These are phyloP conservation scores for Pilophorus perplexus DNA, from an alignment of 2,888 invertebrate species.

Conservation along the genomic window DNA sequence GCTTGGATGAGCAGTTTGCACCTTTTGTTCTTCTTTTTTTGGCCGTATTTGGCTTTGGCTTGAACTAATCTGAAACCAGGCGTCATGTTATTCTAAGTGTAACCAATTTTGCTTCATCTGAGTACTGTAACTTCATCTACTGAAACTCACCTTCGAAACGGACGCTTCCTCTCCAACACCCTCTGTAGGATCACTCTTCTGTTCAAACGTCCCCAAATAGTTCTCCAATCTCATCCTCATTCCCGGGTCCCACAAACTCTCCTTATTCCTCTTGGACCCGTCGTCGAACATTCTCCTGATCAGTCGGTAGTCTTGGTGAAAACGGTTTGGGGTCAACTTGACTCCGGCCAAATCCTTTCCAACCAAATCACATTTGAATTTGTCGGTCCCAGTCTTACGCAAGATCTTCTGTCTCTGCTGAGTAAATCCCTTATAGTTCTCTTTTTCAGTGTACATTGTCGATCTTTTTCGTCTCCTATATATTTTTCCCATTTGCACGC, in stretches of 20 bases:
- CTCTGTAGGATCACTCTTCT: too few species aligned
- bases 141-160: too few species aligned
- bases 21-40: too few species aligned
- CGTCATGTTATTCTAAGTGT: too few species aligned
- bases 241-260: not conserved
- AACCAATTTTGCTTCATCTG: too few species aligned
- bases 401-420: not conserved
- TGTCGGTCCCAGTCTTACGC: not conserved
- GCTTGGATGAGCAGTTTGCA: too few species aligned
- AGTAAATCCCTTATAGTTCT: not conserved
- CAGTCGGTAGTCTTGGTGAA: conserved; percentile 1
- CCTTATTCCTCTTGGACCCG: not conserved
- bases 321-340: not conserved
- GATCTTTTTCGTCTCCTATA: not conserved
- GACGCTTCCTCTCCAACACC: too few species aligned
- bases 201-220: too few species aligned
- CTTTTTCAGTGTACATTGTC: not conserved
- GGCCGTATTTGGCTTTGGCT: too few species aligned
- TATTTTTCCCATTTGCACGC: not conserved
- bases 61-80: too few species aligned
- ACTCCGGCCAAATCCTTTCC: not conserved
- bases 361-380: conserved; percentile 4
- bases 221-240: conserved; percentile 10
- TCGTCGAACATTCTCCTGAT: not conserved
- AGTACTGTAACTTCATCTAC: too few species aligned